These are phyloP conservation scores for Bedellia somnulentella DNA, from an alignment of 2,888 invertebrate species.

Conservation along the genomic window DNA sequence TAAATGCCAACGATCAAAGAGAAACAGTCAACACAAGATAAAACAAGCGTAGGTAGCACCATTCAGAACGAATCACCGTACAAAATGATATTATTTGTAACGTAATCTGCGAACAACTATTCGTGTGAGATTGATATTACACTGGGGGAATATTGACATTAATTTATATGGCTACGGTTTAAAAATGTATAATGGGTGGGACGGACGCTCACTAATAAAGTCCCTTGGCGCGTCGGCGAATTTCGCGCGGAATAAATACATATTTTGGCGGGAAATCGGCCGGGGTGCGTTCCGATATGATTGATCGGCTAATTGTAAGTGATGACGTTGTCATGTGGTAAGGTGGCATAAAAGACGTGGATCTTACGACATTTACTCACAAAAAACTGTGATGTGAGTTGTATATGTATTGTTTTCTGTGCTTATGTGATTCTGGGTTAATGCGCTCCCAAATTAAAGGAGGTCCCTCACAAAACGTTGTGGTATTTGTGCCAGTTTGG, in stretches of 20 bases:
- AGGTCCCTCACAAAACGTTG: too few relatives aligned
- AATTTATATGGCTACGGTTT: conserved; percentile 62
- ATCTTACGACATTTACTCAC: too few relatives aligned
- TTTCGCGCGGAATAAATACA: conserved; percentile 20
- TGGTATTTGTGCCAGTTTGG: too few relatives aligned
- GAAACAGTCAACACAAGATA: conserved; percentile 10
- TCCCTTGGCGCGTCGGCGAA: conserved; percentile 27
- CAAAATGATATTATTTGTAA: conserved; percentile 61
- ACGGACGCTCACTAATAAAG: conserved; percentile 43
- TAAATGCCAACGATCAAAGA: too few relatives aligned
- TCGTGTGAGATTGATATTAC: conserved; percentile 51
- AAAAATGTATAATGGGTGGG: conserved; percentile 58
- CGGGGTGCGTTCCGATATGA: conserved; percentile 18
- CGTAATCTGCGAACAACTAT: conserved; percentile 59
- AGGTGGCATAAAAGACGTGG: too few relatives aligned
- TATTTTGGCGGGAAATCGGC: conserved; percentile 14
- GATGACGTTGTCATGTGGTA: conserved; percentile 17
- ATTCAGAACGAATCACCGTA: conserved; percentile 59
- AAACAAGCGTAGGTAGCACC: conserved; percentile 33
- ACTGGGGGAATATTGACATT: conserved; percentile 56
- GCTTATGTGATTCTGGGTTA: too few relatives aligned
- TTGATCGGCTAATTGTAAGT: conserved; percentile 30
- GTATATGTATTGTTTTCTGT: too few relatives aligned
- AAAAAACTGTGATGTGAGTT: too few relatives aligned
- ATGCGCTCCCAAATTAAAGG: too few relatives aligned